Evolutionary conservation across 1,140 invertebrate genomes (phyloP).

Genomic region (Rhyzopertha dominica): DNA sequence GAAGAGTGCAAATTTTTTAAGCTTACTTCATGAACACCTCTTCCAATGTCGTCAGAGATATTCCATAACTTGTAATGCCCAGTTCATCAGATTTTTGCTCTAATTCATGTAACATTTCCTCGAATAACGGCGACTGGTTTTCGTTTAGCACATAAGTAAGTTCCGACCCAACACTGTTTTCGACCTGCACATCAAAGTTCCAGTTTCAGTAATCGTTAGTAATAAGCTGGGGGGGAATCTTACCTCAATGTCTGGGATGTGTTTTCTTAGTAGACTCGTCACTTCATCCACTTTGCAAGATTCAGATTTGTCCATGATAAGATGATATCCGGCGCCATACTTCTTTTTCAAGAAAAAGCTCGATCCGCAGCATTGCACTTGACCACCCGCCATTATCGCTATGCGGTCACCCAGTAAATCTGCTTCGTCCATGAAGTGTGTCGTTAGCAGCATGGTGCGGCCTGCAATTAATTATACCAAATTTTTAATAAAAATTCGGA

Average conservation of each 20-base stretch:
- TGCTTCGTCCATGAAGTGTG: conserved; percentile 98
- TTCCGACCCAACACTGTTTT: conserved; percentile 32
- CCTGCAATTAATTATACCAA: too few species aligned
- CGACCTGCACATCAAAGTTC: conserved; percentile 18
- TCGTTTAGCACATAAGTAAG: conserved; percentile 33
- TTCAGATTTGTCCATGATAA: conserved; percentile 50
- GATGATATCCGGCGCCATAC: conserved; percentile 67
- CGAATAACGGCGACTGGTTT: conserved; percentile 48
- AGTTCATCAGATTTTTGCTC: conserved; percentile 60
- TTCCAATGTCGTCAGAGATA: conserved; percentile 82
- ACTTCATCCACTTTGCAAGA: conserved; percentile 49
- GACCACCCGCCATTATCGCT: conserved; percentile 80
- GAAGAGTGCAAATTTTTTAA: conserved; percentile 9
- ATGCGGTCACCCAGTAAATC: conserved; percentile 91
- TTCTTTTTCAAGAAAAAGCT: conserved; percentile 84
- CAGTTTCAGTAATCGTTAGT: background rate
- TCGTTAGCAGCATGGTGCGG: conserved; percentile 84
- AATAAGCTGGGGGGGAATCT: conserved; percentile 6
- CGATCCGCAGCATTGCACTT: conserved; percentile 77
- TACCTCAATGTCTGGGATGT: conserved; percentile 33
- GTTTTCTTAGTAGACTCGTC: conserved; percentile 24
- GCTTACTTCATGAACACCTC: conserved; percentile 84
- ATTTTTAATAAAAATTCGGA: too few species aligned
- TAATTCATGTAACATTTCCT: conserved; percentile 62
- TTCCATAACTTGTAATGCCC: conserved; percentile 58